Percentiles rank a stretch among this genome's conserved stretches.
Evolutionary conservation across 37 sponge, comb jelly and placozoan genomes (phyloP).

Genomic region (Theonella swinhoei): DNA sequence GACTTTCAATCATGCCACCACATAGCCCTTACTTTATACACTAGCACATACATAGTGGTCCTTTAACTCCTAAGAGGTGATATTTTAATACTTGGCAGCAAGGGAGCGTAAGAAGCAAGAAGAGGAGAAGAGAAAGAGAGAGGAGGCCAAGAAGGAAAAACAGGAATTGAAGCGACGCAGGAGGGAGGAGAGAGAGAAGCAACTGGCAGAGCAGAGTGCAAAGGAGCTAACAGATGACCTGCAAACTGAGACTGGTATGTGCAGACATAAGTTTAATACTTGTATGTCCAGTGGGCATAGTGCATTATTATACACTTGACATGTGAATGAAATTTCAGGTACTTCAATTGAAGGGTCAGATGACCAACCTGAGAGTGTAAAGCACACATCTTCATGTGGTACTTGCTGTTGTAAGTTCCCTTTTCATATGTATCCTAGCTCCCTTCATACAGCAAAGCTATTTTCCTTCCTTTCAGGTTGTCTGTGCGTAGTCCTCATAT

Average conservation of each 20-base stretch:
- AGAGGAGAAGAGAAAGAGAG: slow-evolving; percentile 30
- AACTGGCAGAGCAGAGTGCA: slow-evolving; percentile 13
- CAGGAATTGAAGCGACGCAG: slow-evolving; percentile 29
- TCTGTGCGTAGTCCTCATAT: background rate
- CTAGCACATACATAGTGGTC: background rate
- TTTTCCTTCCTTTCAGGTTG: background rate
- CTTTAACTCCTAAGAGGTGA: background rate
- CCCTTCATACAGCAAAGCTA: no score
- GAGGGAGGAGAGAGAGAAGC: slow-evolving; percentile 19
- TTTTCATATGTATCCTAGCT: background rate
- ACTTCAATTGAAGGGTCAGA: background rate
- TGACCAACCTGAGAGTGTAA: no score
- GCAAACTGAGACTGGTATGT: background rate
- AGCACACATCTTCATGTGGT: no score
- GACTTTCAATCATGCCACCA: background rate
- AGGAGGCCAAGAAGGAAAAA: slow-evolving; percentile 39
- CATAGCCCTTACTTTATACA: background rate
- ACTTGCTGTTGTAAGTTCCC: no score
- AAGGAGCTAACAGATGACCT: slow-evolving; percentile 3
- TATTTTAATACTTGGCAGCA: background rate
- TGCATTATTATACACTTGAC: no score
- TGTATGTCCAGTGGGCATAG: no score
- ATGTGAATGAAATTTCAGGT: background rate
- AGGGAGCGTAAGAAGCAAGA: slow-evolving; percentile 24
- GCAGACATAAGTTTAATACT: no score